A percentile compares a stretch with the other conserved stretches of the same genome.
Conservation (phyloP, 2,797 vertebrate genomes). For the Lateolabrax maculatus region DNA sequence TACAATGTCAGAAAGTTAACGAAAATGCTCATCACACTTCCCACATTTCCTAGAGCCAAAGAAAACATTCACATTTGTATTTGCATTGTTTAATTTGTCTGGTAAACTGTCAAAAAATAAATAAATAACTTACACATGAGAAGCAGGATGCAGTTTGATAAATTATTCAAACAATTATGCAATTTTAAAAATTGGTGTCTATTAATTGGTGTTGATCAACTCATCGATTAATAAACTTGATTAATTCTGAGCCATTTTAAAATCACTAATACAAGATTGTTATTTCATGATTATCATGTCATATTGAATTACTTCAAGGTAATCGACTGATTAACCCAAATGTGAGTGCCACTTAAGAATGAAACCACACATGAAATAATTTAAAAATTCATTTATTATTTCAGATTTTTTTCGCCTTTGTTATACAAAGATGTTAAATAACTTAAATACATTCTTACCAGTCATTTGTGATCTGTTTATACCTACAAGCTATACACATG, state of each 20-base stretch:
- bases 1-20: neutral
- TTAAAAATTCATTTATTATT: conserved; percentile 99
- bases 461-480: conserved; percentile 98
- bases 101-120: neutral
- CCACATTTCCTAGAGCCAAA: neutral
- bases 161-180: neutral
- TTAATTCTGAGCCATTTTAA: conserved; percentile 1
- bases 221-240: neutral
- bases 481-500: conserved; percentile 99
- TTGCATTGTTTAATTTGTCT: neutral
- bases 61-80: neutral
- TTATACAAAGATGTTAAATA: conserved; percentile 99
- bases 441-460: conserved; percentile 99
- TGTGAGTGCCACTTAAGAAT: conserved; percentile 37
- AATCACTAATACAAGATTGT: neutral
- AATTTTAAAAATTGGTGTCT: neutral
- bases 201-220: neutral
- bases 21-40: neutral
- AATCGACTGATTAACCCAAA: neutral
- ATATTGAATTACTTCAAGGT: neutral
- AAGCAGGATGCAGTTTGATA: neutral
- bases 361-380: conserved; percentile 82
- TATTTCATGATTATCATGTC: neutral
- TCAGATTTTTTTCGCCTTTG: conserved; percentile 95
- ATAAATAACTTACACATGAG: too few species aligned